These are phyloP conservation scores for Rosalia funebris DNA, from an alignment of 2,888 invertebrate genomes.

Conservation along the genomic window DNA sequence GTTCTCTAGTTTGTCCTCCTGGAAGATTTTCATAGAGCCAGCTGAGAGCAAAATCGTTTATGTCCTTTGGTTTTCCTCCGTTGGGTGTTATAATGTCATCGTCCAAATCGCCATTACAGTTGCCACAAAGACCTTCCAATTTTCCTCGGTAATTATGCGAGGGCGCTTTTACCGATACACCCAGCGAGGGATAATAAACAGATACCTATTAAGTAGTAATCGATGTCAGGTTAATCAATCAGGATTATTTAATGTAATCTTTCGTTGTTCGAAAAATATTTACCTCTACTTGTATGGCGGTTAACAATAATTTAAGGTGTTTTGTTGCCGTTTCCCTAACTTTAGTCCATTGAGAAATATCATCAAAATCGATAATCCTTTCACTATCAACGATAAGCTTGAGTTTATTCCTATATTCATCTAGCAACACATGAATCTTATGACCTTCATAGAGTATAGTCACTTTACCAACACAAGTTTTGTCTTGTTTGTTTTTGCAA, in stretches of 20 bases:
- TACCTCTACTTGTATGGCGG: conserved; percentile 79
- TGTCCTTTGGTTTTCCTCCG: conserved; percentile 68
- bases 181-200: conserved; percentile 64
- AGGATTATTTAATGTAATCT: too few relatives aligned
- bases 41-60: conserved; percentile 67
- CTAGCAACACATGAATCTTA: conserved; percentile 61
- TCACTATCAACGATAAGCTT: conserved; percentile 66
- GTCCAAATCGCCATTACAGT: conserved; percentile 72
- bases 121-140: conserved; percentile 85
- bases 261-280: too few relatives aligned
- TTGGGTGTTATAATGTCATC: conserved; percentile 69
- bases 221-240: too few relatives aligned
- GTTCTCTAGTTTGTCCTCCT: conserved; percentile 58
- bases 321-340: conserved; percentile 69
- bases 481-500: conserved; percentile 69
- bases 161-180: conserved; percentile 72
- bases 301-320: conserved; percentile 72
- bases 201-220: too few relatives aligned
- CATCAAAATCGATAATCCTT: conserved; percentile 54
- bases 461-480: conserved; percentile 75
- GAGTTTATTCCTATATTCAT: conserved; percentile 51
- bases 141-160: conserved; percentile 77
- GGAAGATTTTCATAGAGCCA: conserved; percentile 66
- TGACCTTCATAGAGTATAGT: conserved; percentile 75
- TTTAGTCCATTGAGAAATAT: conserved; percentile 71